phyloP scores from a whole-genome alignment of 2,888 invertebrate species.

The Unio delphinus region DNA sequence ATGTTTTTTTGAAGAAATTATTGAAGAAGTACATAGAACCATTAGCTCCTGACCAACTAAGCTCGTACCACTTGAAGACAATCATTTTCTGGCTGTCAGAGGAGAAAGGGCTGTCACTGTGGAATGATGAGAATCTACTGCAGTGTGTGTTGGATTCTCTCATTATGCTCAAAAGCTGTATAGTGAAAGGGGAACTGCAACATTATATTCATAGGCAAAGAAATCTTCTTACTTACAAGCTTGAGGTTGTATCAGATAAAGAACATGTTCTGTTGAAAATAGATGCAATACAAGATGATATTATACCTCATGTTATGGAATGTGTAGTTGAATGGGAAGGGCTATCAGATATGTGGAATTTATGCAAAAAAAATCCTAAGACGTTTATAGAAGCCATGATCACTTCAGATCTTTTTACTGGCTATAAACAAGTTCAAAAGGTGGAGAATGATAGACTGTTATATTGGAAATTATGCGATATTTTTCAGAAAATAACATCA shows the following conservation, averaged over 20 bases:
- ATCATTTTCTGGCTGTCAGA: slow-evolving; percentile 14
- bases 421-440: no score
- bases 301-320: background rate
- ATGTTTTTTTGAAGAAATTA: slow-evolving; percentile 9
- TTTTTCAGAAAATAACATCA: no score
- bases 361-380: no score
- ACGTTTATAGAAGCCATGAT: no score
- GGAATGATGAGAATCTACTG: slow-evolving; percentile 6
- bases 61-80: slow-evolving; percentile 13
- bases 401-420: no score
- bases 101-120: slow-evolving; percentile 4
- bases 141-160: slow-evolving; percentile 2
- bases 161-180: background rate
- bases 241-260: slow-evolving; percentile 1
- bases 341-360: no score
- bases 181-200: background rate
- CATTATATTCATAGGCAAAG: slow-evolving; percentile 10
- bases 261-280: slow-evolving; percentile 3
- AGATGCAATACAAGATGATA: background rate
- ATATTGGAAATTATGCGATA: no score
- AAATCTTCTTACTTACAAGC: slow-evolving; percentile 12
- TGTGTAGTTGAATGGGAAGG: background rate
- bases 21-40: slow-evolving; percentile 4
- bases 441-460: no score
- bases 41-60: slow-evolving; percentile 7